phyloP scores from a whole-genome alignment of 2,797 vertebrate genomes.

The Crypturellus tataupa region DNA sequence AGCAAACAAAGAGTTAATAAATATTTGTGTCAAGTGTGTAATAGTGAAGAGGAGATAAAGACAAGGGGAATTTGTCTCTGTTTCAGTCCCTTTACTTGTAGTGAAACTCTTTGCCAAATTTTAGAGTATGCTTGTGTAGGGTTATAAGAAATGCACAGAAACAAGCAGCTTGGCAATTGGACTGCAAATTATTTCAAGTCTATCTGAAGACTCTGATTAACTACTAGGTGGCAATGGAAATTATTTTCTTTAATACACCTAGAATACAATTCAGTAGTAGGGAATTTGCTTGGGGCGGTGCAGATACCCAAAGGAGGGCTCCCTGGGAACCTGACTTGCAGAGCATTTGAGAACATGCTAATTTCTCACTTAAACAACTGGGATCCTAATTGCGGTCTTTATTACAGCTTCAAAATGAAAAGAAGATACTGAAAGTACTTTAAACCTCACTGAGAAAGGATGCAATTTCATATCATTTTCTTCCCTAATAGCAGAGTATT shows the following conservation, averaged over 20 bases:
- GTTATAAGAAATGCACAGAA: background rate
- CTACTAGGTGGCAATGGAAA: constrained; percentile 50
- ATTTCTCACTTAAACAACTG: constrained; percentile 69
- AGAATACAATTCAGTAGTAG: constrained; percentile 34
- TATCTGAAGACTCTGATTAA: constrained; percentile 41
- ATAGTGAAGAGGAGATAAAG: background rate
- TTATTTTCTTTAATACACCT: constrained; percentile 53
- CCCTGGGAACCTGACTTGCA: background rate
- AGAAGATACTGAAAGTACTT: constrained; percentile 56
- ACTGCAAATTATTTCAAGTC: constrained; percentile 44
- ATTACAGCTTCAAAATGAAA: constrained; percentile 57
- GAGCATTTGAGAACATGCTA: constrained; percentile 47
- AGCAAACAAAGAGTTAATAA: background rate
- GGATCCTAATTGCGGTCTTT: constrained; percentile 67
- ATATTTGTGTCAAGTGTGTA: background rate
- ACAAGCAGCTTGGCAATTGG: constrained; percentile 26
- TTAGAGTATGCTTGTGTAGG: rapidly evolving
- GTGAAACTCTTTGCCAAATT: background rate
- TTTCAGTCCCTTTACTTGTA: background rate
- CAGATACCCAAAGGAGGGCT: constrained; percentile 36
- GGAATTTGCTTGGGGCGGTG: constrained; percentile 43
- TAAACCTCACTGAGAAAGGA: constrained; percentile 45
- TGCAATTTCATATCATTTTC: constrained; percentile 67
- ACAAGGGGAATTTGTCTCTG: background rate
- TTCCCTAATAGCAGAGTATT: constrained; percentile 57